phyloP scores from a whole-genome alignment of 2,113 vertebrate species.

The Hydropotes inermis region DNA sequence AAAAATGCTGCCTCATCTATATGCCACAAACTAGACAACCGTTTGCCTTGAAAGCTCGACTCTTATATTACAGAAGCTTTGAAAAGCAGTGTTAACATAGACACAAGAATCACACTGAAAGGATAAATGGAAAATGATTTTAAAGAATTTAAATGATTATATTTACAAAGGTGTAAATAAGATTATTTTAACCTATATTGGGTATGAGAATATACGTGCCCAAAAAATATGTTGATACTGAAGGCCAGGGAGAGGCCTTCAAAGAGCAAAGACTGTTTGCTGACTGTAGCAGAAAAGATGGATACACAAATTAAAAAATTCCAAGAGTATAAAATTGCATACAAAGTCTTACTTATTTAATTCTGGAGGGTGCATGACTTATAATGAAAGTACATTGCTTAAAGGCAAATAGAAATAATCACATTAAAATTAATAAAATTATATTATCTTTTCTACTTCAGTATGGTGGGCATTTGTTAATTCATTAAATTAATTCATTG shows the following conservation, averaged over 20 bases:
- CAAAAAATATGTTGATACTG: background rate
- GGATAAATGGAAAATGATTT: background rate
- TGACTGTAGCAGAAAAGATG: background rate
- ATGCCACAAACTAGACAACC: background rate
- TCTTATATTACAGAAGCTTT: background rate
- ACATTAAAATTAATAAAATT: background rate
- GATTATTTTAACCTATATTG: background rate
- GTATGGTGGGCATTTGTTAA: background rate
- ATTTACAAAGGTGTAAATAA: background rate
- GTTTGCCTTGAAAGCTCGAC: background rate
- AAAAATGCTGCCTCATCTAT: background rate
- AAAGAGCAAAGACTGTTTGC: background rate
- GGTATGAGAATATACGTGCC: background rate
- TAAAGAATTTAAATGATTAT: background rate
- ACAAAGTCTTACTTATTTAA: background rate
- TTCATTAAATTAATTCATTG: background rate
- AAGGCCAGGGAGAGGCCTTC: background rate
- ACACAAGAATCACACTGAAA: background rate
- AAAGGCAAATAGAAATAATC: background rate
- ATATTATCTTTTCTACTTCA: background rate
- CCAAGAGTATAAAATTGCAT: background rate
- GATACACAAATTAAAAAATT: background rate
- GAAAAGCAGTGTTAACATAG: background rate
- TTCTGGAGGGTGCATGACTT: background rate
- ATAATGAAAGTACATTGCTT: background rate